Conservation (phyloP, 1,140 invertebrate species). For the Drosophila athabasca region DNA sequence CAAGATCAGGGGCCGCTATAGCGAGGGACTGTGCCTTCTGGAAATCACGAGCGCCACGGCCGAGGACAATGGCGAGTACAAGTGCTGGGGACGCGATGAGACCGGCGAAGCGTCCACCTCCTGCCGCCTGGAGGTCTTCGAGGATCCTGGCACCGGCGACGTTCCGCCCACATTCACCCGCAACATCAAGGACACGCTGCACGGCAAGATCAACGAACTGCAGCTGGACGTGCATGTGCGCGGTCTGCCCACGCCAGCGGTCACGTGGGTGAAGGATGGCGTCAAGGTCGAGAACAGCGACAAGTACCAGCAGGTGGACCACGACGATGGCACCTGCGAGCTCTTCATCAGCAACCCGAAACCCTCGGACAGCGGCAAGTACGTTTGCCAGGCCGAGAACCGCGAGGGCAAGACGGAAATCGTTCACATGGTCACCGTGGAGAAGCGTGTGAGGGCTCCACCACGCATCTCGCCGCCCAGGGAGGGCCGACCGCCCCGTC, state of each 20-base stretch:
- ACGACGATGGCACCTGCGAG: slow-evolving; percentile 89
- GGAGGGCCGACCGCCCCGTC: slow-evolving; percentile 66
- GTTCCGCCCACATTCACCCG: slow-evolving; percentile 82
- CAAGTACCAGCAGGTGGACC: slow-evolving; percentile 85
- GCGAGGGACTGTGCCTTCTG: slow-evolving; percentile 87
- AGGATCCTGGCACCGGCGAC: slow-evolving; percentile 74
- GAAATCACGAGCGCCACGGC: slow-evolving; percentile 85
- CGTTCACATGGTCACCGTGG: slow-evolving; percentile 73
- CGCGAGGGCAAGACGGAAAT: slow-evolving; percentile 82
- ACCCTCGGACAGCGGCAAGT: slow-evolving; percentile 88
- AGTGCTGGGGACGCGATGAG: slow-evolving; percentile 87
- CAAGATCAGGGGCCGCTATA: slow-evolving; percentile 85
- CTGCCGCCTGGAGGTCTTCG: slow-evolving; percentile 75
- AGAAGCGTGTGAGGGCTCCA: slow-evolving; percentile 47
- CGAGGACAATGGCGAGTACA: slow-evolving; percentile 87
- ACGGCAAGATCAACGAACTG: slow-evolving; percentile 88
- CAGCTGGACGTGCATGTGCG: slow-evolving; percentile 90
- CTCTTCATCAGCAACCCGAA: slow-evolving; percentile 88
- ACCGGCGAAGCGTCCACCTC: slow-evolving; percentile 72
- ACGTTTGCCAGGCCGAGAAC: slow-evolving; percentile 88
- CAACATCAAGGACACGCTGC: slow-evolving; percentile 86
- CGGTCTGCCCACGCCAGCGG: slow-evolving; percentile 88
- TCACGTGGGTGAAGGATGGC: slow-evolving; percentile 92
- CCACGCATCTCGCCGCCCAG: slow-evolving; percentile 63
- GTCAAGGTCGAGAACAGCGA: slow-evolving; percentile 85